phyloP scores from a whole-genome alignment of 2,113 vertebrate species.

The Phaethon lepturus region DNA sequence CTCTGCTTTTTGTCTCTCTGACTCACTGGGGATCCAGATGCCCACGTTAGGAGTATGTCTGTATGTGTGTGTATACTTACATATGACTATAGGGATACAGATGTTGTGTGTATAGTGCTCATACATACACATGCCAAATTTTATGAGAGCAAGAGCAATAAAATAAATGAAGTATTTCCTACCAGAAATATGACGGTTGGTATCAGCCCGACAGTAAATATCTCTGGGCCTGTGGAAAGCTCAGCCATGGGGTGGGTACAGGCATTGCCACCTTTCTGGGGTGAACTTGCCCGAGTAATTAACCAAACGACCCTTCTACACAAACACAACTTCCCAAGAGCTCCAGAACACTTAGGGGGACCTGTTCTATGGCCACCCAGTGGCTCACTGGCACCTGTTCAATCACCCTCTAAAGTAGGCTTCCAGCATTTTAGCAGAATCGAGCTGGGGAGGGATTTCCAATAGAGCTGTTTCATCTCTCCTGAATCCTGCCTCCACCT shows the following conservation, averaged over 20 bases:
- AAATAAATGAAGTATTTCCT: slow-evolving; percentile 7
- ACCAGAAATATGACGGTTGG: not conserved
- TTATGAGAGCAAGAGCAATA: not conserved
- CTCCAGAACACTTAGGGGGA: not conserved
- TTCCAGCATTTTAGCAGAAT: not conserved
- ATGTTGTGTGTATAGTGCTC: not conserved
- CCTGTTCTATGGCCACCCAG: not conserved
- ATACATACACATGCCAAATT: not conserved
- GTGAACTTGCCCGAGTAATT: not conserved
- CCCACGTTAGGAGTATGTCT: not conserved
- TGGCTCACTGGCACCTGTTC: not conserved
- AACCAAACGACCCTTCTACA: not conserved
- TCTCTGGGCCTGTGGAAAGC: not conserved
- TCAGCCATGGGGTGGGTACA: not conserved
- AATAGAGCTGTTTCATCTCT: not conserved
- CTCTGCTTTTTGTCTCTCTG: not conserved
- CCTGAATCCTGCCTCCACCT: not conserved
- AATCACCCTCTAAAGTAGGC: not conserved
- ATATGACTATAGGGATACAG: not conserved
- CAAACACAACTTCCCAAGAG: slow-evolving; percentile 3
- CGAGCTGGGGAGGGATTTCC: not conserved
- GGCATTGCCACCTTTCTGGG: not conserved
- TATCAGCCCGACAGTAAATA: not conserved
- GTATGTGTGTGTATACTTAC: not conserved
- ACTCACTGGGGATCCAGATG: not conserved